Base-by-base conservation (phyloP, 2,888 invertebrate genomes). In the Zygogramma bicolorata region DNA sequence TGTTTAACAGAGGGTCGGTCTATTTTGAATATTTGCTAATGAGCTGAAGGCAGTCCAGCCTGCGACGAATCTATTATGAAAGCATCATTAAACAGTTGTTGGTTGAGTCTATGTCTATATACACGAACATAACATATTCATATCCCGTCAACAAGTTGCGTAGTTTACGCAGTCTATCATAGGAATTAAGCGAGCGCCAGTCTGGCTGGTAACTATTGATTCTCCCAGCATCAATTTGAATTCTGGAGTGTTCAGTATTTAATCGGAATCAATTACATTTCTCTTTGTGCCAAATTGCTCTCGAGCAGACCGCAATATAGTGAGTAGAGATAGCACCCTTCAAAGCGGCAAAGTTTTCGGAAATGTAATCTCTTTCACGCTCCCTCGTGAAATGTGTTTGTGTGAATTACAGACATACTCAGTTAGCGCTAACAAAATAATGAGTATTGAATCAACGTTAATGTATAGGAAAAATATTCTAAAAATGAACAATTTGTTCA, bases 121-220 rank as follows among this genome's bases (percentile, higher is more conserved):
- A 13, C 38, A 53, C 25, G 3, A 1, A 18, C 42, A 25, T 25
- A 53, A 25, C 13, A 3, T 4, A 27, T 4, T 53, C 53, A 53
- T 53, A 27, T 25, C 25, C 27, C 27, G 53, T 27, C 25, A 53
- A 53, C 27, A 53, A 53, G 53, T 25, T 53, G 53, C n/a, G n/a
- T 27, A 22, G n/a, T n/a, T n/a, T 15, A n/a, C 25, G 10, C 25
- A 27, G 10, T 53, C 18, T n/a, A 22, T 46, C 53, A 38, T 31
- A 63, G 53, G 31, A 53, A 42, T 69, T 63, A 57, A 34, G 15
- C 8, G 18, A 69, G 63, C 69, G 69, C 63, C 69, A 53, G 62
- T 40, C 69, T 62, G 69, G 38, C 69, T 62, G 25, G 13, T 34
- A 57, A 38, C 40, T 69, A 69, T 69, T 27, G 69, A 69, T 69